Evolutionary conservation across 1,140 invertebrate species (phyloP).

Genomic region (Panonychus citri): DNA sequence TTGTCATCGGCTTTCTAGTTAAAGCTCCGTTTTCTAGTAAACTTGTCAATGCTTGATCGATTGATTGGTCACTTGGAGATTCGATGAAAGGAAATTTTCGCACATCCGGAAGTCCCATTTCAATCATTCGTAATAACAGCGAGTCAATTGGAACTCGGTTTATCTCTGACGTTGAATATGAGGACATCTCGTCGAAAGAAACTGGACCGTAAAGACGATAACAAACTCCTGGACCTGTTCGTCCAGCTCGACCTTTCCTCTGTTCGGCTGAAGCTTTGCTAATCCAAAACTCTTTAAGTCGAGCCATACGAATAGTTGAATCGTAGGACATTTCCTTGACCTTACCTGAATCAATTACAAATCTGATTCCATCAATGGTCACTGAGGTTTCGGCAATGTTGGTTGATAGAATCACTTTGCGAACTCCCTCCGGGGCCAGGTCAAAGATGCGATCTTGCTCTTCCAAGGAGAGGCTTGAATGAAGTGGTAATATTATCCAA

Average conservation of each 20-base stretch:
- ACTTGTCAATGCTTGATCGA: conserved; percentile 59
- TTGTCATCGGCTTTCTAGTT: too few relatives aligned
- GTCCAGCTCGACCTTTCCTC: conserved; percentile 69
- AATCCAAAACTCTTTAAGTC: conserved; percentile 80
- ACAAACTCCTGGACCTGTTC: conserved; percentile 42
- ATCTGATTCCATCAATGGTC: conserved; percentile 92
- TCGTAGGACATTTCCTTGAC: conserved; percentile 83
- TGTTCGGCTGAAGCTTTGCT: conserved; percentile 92
- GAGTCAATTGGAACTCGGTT: conserved; percentile 76
- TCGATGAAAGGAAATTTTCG: conserved; percentile 50
- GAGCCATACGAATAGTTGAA: conserved; percentile 78
- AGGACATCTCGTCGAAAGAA: conserved; percentile 42
- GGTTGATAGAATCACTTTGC: conserved; percentile 96
- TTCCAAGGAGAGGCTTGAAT: conserved; percentile 68
- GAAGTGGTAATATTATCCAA: conserved; percentile 20
- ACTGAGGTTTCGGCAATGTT: conserved; percentile 98
- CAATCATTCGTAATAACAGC: conserved; percentile 37
- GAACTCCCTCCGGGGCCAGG: conserved; percentile 40
- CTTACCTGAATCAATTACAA: conserved; percentile 89
- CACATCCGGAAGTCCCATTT: conserved; percentile 46
- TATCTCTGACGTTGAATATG: conserved; percentile 51
- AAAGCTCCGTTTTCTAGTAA: conserved; percentile 55
- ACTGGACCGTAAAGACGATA: conserved; percentile 69
- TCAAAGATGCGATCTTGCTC: conserved; percentile 71
- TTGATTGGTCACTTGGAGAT: conserved; percentile 70